Base-by-base conservation (phyloP, 2,113 vertebrate genomes). In the Actinemys pallida region DNA sequence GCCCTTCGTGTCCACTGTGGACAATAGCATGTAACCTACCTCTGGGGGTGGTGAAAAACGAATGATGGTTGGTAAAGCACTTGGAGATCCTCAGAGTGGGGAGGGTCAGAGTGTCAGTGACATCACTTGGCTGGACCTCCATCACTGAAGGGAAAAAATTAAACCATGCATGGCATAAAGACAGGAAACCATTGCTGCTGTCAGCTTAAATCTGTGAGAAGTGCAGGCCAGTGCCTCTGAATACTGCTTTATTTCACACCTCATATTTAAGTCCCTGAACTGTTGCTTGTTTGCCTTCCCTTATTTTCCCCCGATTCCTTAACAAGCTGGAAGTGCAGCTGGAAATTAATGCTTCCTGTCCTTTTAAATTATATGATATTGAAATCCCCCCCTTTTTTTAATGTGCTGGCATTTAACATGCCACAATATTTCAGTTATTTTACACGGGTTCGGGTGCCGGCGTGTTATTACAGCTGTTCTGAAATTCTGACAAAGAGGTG, bases 391-490 rank as follows among this genome's bases (percentile, higher is more conserved):
- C 31, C 92, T 1, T 95, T 97, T 98, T 98, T 98, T 98, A 98
- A 98, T 98, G 97, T 72, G 45, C 97, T 98, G 98, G 98, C 98
- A 98, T 98, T 98, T 98, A 98, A 96, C 96, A 97, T 97, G 98
- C 98, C 97, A 98, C 97, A 98, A 98, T 98, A 98, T 98, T 98
- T 98, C 98, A 98, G 98, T 98, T 98, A 97, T 98, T 98, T 98
- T 98, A 97, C 97, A 97, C 98, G 98, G 97, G 98, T 98, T 98
- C 97, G 98, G 98, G 96, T 98, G 95, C 98, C 96, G 92, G 97
- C 95, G 90, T 99, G 98, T 99, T 99, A 98, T 99, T 99, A 98
- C 98, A 99, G 98, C 98, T 99, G 99, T 98, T 98, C 98, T 97
- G 97, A 98, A 98, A 99, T 98, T 97, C 98, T 98, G 98, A 99